Evolutionary conservation across 2,888 invertebrate genomes (phyloP).

Genomic region (Lepidocyrtoides sp.): DNA sequence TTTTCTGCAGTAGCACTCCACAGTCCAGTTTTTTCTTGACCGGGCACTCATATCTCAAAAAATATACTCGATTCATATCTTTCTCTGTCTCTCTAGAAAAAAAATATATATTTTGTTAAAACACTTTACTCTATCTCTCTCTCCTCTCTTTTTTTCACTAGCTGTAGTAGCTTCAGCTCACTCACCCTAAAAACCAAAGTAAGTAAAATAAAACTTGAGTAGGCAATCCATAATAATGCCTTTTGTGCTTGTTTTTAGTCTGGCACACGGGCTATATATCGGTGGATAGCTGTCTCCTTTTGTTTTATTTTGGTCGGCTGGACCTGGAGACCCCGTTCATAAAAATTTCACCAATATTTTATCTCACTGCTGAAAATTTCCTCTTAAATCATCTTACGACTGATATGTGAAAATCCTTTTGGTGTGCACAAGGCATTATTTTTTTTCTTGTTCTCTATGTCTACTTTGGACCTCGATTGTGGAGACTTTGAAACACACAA

Average conservation of each 20-base stretch:
- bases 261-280: not conserved
- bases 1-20: not conserved
- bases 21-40: constrained; percentile 29
- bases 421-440: constrained; percentile 42
- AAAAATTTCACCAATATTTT: constrained; percentile 82
- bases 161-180: not conserved
- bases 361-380: constrained; percentile 77
- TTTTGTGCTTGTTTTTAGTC: constrained; percentile 3
- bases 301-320: constrained; percentile 77
- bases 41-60: constrained; percentile 36
- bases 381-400: constrained; percentile 77
- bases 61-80: constrained; percentile 4
- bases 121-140: constrained; percentile 38
- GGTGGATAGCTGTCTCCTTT: constrained; percentile 67
- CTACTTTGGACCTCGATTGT: not conserved
- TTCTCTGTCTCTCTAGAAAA: not conserved
- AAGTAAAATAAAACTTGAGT: constrained; percentile 50
- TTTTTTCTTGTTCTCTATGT: not conserved
- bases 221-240: constrained; percentile 73
- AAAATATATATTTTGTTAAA: not conserved
- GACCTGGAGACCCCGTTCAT: constrained; percentile 75
- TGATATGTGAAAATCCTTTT: constrained; percentile 70
- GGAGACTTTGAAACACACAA: no score
- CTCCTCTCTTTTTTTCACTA: not conserved
- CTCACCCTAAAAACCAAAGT: constrained; percentile 38